phyloP scores from a whole-genome alignment of 1,140 invertebrate species.

The Manduca sexta region DNA sequence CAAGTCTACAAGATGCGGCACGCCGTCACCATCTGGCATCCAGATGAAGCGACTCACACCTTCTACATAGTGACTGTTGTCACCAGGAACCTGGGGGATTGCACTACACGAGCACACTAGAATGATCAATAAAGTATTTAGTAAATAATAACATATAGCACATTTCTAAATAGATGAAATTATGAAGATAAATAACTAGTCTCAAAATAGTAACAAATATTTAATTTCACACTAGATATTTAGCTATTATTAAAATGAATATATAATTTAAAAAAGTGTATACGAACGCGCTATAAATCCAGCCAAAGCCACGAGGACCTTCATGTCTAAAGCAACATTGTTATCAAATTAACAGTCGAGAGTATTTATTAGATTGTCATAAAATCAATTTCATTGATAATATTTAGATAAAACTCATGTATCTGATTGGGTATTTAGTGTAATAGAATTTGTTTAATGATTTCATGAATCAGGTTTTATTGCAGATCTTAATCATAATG shows the following conservation, averaged over 20 bases:
- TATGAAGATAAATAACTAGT: background rate
- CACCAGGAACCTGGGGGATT: constrained; percentile 32
- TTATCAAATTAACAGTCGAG: background rate
- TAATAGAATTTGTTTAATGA: no score
- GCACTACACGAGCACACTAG: constrained; percentile 31
- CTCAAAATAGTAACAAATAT: no score
- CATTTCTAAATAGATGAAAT: background rate
- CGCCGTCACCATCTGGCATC: constrained; percentile 45
- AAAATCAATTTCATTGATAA: no score
- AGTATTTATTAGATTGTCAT: constrained; percentile 1
- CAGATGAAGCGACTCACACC: constrained; percentile 49
- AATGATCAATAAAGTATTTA: background rate
- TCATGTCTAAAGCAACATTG: constrained; percentile 4
- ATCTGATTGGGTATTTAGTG: no score
- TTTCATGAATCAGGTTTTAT: no score
- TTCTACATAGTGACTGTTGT: constrained; percentile 55
- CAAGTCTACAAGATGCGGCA: constrained; percentile 38
- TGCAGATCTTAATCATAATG: no score
- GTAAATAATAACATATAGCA: background rate
- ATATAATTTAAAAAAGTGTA: no score
- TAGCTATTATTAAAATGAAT: no score
- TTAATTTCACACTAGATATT: no score
- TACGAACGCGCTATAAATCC: constrained; percentile 11
- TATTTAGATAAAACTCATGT: no score
- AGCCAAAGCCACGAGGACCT: constrained; percentile 7